These are phyloP conservation scores for Zaprionus taronus DNA, from an alignment of 1,140 invertebrate species.

Conservation along the genomic window DNA sequence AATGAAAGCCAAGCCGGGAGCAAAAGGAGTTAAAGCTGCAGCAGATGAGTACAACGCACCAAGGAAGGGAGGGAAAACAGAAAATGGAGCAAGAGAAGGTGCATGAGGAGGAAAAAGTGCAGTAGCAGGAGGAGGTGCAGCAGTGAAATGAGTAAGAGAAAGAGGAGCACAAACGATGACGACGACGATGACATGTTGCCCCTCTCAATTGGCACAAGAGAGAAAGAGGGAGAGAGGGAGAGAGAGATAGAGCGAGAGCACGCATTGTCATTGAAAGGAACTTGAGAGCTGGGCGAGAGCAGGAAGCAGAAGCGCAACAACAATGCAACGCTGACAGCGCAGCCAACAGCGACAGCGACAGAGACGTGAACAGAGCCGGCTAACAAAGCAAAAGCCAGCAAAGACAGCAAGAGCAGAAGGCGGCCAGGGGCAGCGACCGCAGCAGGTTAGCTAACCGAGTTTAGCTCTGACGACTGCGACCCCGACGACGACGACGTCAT, in stretches of 20 bases:
- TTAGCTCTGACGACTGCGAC: conserved; percentile 51
- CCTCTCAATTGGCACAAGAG: conserved; percentile 19
- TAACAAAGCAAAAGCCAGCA: conserved; percentile 6
- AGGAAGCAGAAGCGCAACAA: conserved; percentile 43
- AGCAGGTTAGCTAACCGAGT: conserved; percentile 72
- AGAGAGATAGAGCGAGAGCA: conserved; percentile 22
- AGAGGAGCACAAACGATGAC: not conserved
- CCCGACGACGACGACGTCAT: conserved; percentile 21
- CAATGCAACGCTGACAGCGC: conserved; percentile 33
- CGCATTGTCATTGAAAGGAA: conserved; percentile 82
- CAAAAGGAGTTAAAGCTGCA: conserved; percentile 12
- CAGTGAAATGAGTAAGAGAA: too few species aligned
- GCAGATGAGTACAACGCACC: conserved; percentile 45
- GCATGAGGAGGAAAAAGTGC: not conserved
- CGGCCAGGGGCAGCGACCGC: conserved; percentile 80
- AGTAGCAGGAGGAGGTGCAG: not conserved
- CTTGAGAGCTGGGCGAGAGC: conserved; percentile 63
- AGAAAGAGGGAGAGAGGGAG: too few species aligned
- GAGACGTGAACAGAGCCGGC: conserved; percentile 9
- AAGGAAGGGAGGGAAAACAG: conserved; percentile 9
- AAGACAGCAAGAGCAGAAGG: conserved; percentile 20
- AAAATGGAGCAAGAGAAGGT: not conserved
- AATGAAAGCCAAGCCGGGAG: conserved; percentile 38
- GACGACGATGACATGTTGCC: conserved; percentile 36
- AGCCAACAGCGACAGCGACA: not conserved